Conservation (phyloP, 2,888 invertebrate genomes). For the Caenorhabditis sp. region DNA sequence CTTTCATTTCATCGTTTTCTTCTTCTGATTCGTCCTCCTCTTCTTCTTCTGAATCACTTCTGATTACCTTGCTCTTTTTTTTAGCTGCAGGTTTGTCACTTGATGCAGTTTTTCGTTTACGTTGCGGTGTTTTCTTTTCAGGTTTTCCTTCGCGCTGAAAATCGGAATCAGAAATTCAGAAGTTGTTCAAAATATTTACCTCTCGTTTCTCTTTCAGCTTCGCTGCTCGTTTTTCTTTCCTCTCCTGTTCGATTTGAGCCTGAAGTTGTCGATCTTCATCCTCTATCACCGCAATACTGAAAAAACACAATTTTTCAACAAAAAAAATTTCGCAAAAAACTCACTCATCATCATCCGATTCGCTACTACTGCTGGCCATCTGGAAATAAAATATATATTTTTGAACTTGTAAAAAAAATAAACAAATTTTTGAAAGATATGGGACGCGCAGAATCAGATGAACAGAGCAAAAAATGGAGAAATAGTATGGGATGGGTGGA, state of each 20-base stretch:
- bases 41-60: constrained; percentile 4
- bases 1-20: constrained; percentile 13
- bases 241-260: constrained; percentile 24
- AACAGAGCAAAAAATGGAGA: constrained; percentile 3
- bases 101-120: not conserved
- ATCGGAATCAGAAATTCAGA: not conserved
- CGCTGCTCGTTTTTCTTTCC: constrained; percentile 24
- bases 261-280: constrained; percentile 45
- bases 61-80: not conserved
- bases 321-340: too few relatives aligned
- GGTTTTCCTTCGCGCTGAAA: constrained; percentile 7
- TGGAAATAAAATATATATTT: not conserved
- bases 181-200: constrained; percentile 3
- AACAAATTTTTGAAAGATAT: not conserved
- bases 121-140: constrained; percentile 6
- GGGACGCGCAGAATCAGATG: constrained; percentile 4
- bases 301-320: not conserved
- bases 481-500: constrained; percentile 1
- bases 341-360: constrained; percentile 15
- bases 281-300: constrained; percentile 46
- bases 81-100: not conserved
- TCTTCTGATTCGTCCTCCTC: constrained; percentile 11
- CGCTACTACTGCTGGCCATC: constrained; percentile 5
- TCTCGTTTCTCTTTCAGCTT: constrained; percentile 22
- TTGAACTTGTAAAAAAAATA: not conserved